Conservation (phyloP, 2,888 invertebrate species). For the Hartigia nigra region DNA sequence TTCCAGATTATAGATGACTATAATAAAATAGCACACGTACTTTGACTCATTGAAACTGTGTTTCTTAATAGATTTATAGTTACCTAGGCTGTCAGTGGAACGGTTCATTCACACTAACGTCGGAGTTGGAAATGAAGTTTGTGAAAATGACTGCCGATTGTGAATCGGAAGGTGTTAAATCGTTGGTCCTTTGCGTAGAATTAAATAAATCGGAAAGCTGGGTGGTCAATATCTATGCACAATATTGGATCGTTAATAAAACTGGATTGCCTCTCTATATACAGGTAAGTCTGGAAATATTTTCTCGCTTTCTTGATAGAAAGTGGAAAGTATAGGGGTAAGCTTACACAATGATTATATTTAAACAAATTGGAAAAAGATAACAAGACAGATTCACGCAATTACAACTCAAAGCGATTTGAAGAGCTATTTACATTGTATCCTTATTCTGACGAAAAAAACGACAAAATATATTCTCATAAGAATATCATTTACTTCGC, state of each 20-base stretch:
- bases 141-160: slow-evolving; percentile 76
- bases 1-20: not conserved
- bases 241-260: slow-evolving; percentile 92
- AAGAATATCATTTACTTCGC: too few relatives aligned
- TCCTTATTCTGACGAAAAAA: too few relatives aligned
- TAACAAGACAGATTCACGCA: not conserved
- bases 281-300: slow-evolving; percentile 69
- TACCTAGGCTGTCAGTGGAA: slow-evolving; percentile 79
- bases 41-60: too few relatives aligned
- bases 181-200: slow-evolving; percentile 76
- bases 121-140: slow-evolving; percentile 73
- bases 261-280: slow-evolving; percentile 85
- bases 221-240: slow-evolving; percentile 78
- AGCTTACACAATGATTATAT: slow-evolving; percentile 6
- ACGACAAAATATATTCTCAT: too few relatives aligned
- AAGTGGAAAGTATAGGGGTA: not conserved
- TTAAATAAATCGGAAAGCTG: slow-evolving; percentile 74
- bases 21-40: not conserved
- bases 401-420: not conserved
- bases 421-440: too few relatives aligned
- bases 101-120: slow-evolving; percentile 76
- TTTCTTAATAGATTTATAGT: slow-evolving; percentile 66
- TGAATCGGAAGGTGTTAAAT: slow-evolving; percentile 74
- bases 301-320: slow-evolving; percentile 12
- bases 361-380: not conserved